Percentiles rank a stretch among this genome's conserved stretches.
Conservation (phyloP, 2,888 invertebrate genomes). For the Anagyrus pseudococci region DNA sequence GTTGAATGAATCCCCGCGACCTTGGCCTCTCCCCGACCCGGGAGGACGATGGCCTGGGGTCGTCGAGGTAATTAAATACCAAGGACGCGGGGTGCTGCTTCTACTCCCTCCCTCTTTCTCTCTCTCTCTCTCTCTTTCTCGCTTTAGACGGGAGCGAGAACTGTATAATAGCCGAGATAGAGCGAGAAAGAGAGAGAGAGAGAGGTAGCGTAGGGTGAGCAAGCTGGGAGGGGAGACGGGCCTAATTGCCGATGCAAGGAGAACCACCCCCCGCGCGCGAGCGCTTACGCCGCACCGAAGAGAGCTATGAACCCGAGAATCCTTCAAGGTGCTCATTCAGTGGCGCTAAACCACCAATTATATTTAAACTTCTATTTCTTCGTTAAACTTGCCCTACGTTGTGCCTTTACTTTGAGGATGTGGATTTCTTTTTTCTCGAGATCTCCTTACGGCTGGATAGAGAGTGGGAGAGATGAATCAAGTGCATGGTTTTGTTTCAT, state of each 20-base stretch:
- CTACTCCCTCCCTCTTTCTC: no score
- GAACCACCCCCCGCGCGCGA: slow-evolving; percentile 42
- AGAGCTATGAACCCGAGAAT: slow-evolving; percentile 42
- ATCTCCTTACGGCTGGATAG: no score
- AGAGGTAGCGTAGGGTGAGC: slow-evolving; percentile 47
- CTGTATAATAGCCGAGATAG: slow-evolving; percentile 52
- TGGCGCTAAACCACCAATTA: slow-evolving; percentile 42
- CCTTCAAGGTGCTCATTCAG: slow-evolving; percentile 57
- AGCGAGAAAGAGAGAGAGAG: slow-evolving; percentile 41
- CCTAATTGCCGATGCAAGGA: slow-evolving; percentile 60
- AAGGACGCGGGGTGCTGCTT: slow-evolving; percentile 45
- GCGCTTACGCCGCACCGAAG: slow-evolving; percentile 22
- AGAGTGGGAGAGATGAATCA: no score
- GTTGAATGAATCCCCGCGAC: slow-evolving; percentile 55
- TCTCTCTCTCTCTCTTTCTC: no score
- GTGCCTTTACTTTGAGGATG: no score
- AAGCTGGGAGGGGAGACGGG: slow-evolving; percentile 46
- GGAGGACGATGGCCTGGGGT: slow-evolving; percentile 53
- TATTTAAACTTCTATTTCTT: slow-evolving; percentile 35
- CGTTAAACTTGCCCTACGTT: no score
- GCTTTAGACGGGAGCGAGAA: neutral
- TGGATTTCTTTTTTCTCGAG: no score
- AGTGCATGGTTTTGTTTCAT: no score
- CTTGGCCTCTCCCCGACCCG: slow-evolving; percentile 51
- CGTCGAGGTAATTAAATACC: slow-evolving; percentile 59